phyloP scores from a whole-genome alignment of 2,113 vertebrate genomes.

The Emydura subglobosa region DNA sequence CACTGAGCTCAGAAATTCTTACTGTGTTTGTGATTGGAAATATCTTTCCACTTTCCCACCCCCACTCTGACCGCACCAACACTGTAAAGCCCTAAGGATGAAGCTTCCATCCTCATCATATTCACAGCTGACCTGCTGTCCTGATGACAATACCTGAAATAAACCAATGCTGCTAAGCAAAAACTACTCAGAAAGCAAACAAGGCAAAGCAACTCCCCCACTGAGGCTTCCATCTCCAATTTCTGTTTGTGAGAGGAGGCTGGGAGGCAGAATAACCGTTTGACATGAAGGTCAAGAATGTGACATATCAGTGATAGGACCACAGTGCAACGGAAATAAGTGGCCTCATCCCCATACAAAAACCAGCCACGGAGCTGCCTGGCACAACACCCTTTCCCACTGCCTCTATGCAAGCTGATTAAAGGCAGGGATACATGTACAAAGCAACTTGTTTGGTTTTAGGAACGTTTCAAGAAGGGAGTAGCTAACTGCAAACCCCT shows the following conservation, averaged over 20 bases:
- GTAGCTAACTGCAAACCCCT: background rate
- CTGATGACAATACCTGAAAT: background rate
- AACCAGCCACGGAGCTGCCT: background rate
- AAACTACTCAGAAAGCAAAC: background rate
- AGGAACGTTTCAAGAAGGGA: background rate
- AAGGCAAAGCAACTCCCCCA: background rate
- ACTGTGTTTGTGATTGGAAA: background rate
- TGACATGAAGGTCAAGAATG: background rate
- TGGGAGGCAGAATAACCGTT: background rate
- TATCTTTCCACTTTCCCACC: background rate
- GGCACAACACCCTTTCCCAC: fast-evolving
- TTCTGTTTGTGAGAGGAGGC: background rate
- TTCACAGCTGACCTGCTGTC: background rate
- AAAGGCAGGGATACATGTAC: background rate
- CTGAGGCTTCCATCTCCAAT: background rate
- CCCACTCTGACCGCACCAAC: background rate
- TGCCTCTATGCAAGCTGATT: background rate
- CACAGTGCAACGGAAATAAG: background rate
- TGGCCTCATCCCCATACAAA: background rate
- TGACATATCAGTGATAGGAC: background rate
- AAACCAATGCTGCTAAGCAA: background rate
- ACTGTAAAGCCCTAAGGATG: fast-evolving
- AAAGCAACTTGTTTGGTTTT: background rate
- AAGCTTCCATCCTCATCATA: background rate
- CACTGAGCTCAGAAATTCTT: background rate